These are phyloP conservation scores for Marisa cornuarietis DNA, from an alignment of 1,140 invertebrate genomes.

Conservation along the genomic window DNA sequence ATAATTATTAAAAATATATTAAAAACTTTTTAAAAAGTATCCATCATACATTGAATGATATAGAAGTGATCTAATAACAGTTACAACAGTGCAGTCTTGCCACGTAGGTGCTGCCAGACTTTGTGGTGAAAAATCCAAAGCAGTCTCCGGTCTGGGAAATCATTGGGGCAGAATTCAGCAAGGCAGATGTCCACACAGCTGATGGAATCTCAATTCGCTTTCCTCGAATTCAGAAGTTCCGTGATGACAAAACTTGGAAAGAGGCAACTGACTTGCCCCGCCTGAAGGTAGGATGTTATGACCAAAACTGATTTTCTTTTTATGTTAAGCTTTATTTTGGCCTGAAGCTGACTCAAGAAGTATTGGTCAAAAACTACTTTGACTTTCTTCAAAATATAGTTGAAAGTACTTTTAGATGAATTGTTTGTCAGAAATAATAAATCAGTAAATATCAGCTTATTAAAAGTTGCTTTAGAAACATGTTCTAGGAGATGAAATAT, in stretches of 20 bases:
- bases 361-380: background rate
- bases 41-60: too few relatives aligned
- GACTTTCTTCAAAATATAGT: background rate
- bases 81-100: too few relatives aligned
- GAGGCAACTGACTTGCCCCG: slow-evolving; percentile 83
- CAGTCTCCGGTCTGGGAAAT: slow-evolving; percentile 93
- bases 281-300: slow-evolving; percentile 66
- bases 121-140: slow-evolving; percentile 84
- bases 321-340: background rate
- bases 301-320: background rate
- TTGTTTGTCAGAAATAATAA: too few relatives aligned
- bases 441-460: background rate
- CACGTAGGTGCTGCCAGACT: slow-evolving; percentile 87
- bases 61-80: too few relatives aligned
- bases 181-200: slow-evolving; percentile 87
- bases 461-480: background rate
- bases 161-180: slow-evolving; percentile 90
- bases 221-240: slow-evolving; percentile 84
- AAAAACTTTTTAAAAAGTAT: too few relatives aligned
- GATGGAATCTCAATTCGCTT: slow-evolving; percentile 92
- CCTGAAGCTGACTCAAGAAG: background rate
- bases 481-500: background rate
- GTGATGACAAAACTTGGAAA: slow-evolving; percentile 85
- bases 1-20: too few relatives aligned
- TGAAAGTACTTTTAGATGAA: background rate